Base-by-base conservation (phyloP, 2,113 vertebrate species). In the Eupsittula cactorum region DNA sequence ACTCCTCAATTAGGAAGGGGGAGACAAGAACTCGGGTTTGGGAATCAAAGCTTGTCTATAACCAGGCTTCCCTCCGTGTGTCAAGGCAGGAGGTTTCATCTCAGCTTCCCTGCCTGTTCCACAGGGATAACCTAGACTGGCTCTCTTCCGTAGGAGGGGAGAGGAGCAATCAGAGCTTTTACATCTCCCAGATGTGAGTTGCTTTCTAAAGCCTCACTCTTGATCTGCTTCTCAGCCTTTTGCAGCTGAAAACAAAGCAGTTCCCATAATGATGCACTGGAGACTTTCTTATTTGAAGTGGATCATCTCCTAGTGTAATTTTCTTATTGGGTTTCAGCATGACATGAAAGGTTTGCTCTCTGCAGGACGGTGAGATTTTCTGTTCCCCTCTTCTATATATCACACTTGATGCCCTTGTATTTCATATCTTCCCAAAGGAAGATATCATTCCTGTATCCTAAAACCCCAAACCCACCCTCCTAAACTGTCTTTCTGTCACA, bases 341-440 rank as follows among this genome's bases (percentile, higher is more conserved):
- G 42, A 64, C 75, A 19, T 10, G 13, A 39, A 35, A 17, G 6
- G 4, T 37, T 69, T 35, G 59, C 71, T 39, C 23, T 37, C 44
- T 9, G 42, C 70, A 50, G 82, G 23, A 25, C 0, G 23, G 13
- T 0, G 0, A 42, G 41, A 3, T 3, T 2, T 13, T 35, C 37
- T 37, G 7, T 25, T 16, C 33, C 13, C 19, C 65, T 57, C 46
- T 68, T 55, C 9, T 7, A 23, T 37, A 5, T 27, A 13, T 9
- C 16, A 3, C 73, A 2, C 41, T 84, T 11, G 39, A 27, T 37
- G 41, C 60, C 60, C 35, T 68, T 31, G 5, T 31, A 16, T 57
- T 81, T 73, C n/a, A 0, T 14, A 4, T 77, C 73, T 87, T 64
- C 16, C 76, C 44, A 21, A 33, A 44, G 52, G 57, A 60, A 44